A percentile compares a stretch with the other conserved stretches of the same genome.
These are phyloP conservation scores for Barypeithes pellucidus DNA, from an alignment of 2,888 invertebrate genomes.

Conservation along the genomic window DNA sequence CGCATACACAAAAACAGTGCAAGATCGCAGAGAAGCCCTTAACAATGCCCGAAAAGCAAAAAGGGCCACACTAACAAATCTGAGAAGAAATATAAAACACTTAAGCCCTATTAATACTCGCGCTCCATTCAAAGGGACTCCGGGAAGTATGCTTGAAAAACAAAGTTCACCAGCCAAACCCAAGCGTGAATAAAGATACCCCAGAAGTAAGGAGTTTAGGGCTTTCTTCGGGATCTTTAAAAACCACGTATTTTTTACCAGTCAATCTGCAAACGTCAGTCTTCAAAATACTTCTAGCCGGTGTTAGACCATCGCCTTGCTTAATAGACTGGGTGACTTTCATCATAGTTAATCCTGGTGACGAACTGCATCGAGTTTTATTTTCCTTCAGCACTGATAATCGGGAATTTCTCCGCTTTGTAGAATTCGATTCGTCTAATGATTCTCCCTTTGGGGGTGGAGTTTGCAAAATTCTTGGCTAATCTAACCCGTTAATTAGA, in stretches of 20 bases:
- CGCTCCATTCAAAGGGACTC: constrained; percentile 2
- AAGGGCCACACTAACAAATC: constrained; percentile 49
- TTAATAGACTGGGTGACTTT: constrained; percentile 60
- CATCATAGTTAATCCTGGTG: constrained; percentile 63
- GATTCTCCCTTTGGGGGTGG: constrained; percentile 6
- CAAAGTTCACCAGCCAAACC: neutral
- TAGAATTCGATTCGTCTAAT: constrained; percentile 11
- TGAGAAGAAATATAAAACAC: constrained; percentile 53
- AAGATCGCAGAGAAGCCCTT: constrained; percentile 41
- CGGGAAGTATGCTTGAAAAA: neutral
- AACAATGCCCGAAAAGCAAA: constrained; percentile 47
- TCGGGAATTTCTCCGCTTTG: constrained; percentile 50
- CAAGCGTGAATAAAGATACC: neutral
- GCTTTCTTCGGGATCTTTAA: constrained; percentile 50
- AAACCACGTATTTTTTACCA: constrained; percentile 58
- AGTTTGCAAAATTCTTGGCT: neutral
- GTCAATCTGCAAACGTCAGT: constrained; percentile 55
- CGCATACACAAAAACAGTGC: constrained; percentile 38
- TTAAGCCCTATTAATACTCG: constrained; percentile 54
- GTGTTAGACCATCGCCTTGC: constrained; percentile 58
- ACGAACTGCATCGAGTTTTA: constrained; percentile 54
- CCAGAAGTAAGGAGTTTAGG: constrained; percentile 27
- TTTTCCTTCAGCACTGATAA: constrained; percentile 44
- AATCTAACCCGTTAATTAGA: constrained; percentile 5
- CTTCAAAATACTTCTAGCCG: constrained; percentile 62